A percentile compares a stretch with the other conserved stretches of the same genome.
Conservation (phyloP, 2,797 vertebrate species). For the Octomys mimax region DNA sequence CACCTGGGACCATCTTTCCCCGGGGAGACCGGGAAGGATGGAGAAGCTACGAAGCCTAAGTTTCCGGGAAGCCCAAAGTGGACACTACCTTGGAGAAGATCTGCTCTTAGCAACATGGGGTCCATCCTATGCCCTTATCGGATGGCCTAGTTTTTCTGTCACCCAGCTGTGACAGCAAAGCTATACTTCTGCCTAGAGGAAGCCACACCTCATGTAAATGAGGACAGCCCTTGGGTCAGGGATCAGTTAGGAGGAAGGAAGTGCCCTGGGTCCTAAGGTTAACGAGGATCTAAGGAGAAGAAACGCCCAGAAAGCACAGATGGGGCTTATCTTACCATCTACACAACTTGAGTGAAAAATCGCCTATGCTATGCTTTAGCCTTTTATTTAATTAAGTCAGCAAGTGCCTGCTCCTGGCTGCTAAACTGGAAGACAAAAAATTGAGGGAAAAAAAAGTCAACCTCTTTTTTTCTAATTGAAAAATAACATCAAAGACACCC, state of each 20-base stretch:
- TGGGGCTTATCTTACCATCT: not conserved
- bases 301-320: not conserved
- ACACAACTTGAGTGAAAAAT: not conserved
- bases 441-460: not conserved
- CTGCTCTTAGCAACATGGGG: not conserved
- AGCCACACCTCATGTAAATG: not conserved
- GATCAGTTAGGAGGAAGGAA: not conserved
- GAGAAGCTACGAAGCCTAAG: not conserved
- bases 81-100: not conserved
- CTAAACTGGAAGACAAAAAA: slow-evolving; percentile 22
- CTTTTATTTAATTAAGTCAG: not conserved
- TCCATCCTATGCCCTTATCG: accelerated
- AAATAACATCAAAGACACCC: not conserved
- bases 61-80: not conserved
- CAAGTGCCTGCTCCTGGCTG: not conserved
- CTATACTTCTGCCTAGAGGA: not conserved
- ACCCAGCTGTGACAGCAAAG: not conserved
- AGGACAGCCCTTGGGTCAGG: not conserved
- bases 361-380: no score
- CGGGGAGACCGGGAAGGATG: not conserved
- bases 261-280: not conserved
- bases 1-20: no score
- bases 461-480: slow-evolving; percentile 2
- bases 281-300: not conserved
- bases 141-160: not conserved